A percentile compares a stretch with the other conserved stretches of the same genome.
Evolutionary conservation across 2,888 invertebrate genomes (phyloP).

Genomic region (Zaprionus lineosus): DNA sequence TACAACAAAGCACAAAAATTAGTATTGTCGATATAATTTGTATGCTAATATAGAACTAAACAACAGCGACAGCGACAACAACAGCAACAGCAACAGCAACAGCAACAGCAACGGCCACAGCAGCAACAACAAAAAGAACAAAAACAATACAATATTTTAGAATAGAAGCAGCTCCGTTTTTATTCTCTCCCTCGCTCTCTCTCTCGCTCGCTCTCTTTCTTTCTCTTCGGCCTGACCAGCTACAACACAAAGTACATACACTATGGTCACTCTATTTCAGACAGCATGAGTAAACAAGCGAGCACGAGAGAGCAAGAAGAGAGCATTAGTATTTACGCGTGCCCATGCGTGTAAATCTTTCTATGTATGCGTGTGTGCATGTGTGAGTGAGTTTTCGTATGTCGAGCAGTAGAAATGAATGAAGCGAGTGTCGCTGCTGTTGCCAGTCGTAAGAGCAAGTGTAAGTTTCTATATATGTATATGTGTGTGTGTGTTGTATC

Average conservation of each 20-base stretch:
- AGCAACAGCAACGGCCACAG: slow-evolving; percentile 9
- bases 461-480: slow-evolving; percentile 36
- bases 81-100: slow-evolving; percentile 11
- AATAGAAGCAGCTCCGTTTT: slow-evolving; percentile 28
- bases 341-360: slow-evolving; percentile 1
- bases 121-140: slow-evolving; percentile 21
- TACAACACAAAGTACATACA: slow-evolving; percentile 52
- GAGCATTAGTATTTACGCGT: slow-evolving; percentile 48
- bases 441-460: slow-evolving; percentile 60
- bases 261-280: slow-evolving; percentile 60
- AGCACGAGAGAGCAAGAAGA: slow-evolving; percentile 37
- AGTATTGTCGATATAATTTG: slow-evolving; percentile 56
- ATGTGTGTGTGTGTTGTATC: not conserved
- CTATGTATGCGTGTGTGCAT: slow-evolving; percentile 6
- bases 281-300: slow-evolving; percentile 45
- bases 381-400: slow-evolving; percentile 31
- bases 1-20: slow-evolving; percentile 47
- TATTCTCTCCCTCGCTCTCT: slow-evolving; percentile 9
- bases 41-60: slow-evolving; percentile 47
- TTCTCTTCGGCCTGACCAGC: slow-evolving; percentile 60
- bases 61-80: slow-evolving; percentile 18
- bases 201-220: not conserved
- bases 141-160: slow-evolving; percentile 9
- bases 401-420: slow-evolving; percentile 62
- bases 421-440: slow-evolving; percentile 44